Evolutionary conservation across 2,888 invertebrate species (phyloP).

Genomic region (Acronicta leporina): DNA sequence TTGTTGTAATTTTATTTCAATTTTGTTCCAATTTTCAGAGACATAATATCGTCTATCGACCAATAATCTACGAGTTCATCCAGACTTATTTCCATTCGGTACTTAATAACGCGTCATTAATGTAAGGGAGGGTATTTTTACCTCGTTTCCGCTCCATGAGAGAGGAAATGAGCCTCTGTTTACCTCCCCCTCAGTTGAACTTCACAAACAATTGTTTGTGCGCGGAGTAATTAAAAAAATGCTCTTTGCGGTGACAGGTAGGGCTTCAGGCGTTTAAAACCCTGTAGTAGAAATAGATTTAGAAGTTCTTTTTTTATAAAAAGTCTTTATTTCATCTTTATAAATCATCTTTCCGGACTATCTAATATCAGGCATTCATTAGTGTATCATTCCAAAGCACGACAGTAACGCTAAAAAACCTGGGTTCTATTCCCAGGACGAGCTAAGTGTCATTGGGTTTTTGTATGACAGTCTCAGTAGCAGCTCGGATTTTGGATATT

Average conservation of each 20-base stretch:
- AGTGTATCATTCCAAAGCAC: no score
- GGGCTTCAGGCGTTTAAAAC: slow-evolving; percentile 24
- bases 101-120: slow-evolving; percentile 55
- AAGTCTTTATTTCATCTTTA: no score
- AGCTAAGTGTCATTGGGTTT: no score
- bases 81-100: slow-evolving; percentile 36
- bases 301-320: slow-evolving; percentile 5
- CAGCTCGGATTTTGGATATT: no score
- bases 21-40: neutral
- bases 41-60: neutral
- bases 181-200: slow-evolving; percentile 40
- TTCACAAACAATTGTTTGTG: slow-evolving; percentile 53
- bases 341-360: no score
- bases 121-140: slow-evolving; percentile 47
- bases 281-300: slow-evolving; percentile 13
- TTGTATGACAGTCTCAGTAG: no score
- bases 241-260: slow-evolving; percentile 27
- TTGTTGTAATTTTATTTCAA: no score
- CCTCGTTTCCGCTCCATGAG: slow-evolving; percentile 45
- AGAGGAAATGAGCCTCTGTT: slow-evolving; percentile 54
- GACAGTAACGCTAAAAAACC: no score
- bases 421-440: no score
- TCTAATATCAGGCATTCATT: no score
- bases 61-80: slow-evolving; percentile 19
- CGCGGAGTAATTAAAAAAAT: slow-evolving; percentile 51